Evolutionary conservation across 2,888 invertebrate genomes (phyloP), one percentile per base, ranked within the genome.

Genomic region (Eucera pruinosa): DNA sequence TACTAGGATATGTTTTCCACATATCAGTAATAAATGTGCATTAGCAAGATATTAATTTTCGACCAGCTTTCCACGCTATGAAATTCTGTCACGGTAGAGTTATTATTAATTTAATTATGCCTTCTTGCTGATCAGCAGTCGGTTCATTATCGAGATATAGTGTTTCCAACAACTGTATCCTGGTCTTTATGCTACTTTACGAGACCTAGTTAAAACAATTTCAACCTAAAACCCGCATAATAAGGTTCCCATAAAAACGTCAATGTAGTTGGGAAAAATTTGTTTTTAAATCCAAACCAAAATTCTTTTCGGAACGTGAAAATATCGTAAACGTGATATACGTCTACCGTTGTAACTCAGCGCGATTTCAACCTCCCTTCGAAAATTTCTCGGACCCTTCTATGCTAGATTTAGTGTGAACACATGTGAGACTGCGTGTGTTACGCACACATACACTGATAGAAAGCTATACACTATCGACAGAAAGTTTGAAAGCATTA

Each of bases 401-500:
- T 45, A 47, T 45, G 61, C 33, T 45, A 55, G 70, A 78, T 70
- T 78, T 76, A 76, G 48, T 60, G 41, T n/a, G 25, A 23, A 20
- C 69, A 61, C 65, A 48, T 65, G 69, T 64, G 68, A 25, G 57
- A 39, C 65, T 50, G 23, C 69, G 30, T 47, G 33, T 23, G 43
- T 48, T n/a, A 2, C 9, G n/a, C 4, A 7, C 36, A 20, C 55
- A 11, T 48, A 30, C 36, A n/a, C 7, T n/a, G n/a, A n/a, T n/a
- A n/a, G n/a, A n/a, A n/a, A n/a, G n/a, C 7, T 36, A n/a, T 23
- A 15, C 36, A 18, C 23, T 20, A 9, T 20, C 48, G 20, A 25
- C 25, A 6, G 48, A 4, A 48, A 48, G 48, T 45, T 30, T 27
- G 18, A 15, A 9, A 6, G 39, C 41, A 2, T 11, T 11, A 9